Evolutionary conservation across 2,113 vertebrate genomes (phyloP), one percentile per base, ranked within the genome.

Genomic region (Narcine bancroftii): DNA sequence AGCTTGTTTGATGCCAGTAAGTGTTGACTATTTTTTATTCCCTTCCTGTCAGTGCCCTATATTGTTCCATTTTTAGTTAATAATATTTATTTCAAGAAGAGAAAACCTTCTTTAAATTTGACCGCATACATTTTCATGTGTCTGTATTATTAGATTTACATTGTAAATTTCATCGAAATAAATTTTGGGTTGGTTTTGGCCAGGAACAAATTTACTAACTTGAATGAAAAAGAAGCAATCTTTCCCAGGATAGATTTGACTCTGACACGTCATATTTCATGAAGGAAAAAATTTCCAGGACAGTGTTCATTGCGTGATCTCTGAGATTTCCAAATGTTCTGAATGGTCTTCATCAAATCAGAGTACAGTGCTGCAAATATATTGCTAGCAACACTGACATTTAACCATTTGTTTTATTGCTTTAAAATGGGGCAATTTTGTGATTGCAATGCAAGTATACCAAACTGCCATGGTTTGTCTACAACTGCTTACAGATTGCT

Each of bases 401-500:
- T 83, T 33, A 87, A 56, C 53, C 53, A 60, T 60, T 60, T 56
- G 53, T n/a, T 17, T 87, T 60, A 60, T 60, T 33, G 19, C 81
- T 63, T 91, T 91, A 39, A 91, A 66, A 45, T 45, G 26, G 87
- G 53, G 45, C 36, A 91, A 17, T 36, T 87, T 33, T n/a, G 53
- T 21, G 81, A 87, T 36, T 63, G 81, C 53, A 21, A 13, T 19
- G 15, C 11, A n/a, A 33, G n/a, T n/a, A 13, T 17, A 60, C 53
- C 2, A 11, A 33, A 17, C 77, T 50, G 77, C 26, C 53, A 87
- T 36, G 6, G 15, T 33, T 63, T 87, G 53, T 60, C 26, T 69
- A 69, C 39, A 26, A 91, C 60, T 91, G 87, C 33, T 65, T 65
- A 39, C 36, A 89, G 60, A 65, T 65, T 89, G n/a, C 89, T 45